Percentiles rank a stretch among this genome's conserved stretches.
Evolutionary conservation across 2,888 invertebrate genomes (phyloP).

Genomic region (Drosophila affinis): DNA sequence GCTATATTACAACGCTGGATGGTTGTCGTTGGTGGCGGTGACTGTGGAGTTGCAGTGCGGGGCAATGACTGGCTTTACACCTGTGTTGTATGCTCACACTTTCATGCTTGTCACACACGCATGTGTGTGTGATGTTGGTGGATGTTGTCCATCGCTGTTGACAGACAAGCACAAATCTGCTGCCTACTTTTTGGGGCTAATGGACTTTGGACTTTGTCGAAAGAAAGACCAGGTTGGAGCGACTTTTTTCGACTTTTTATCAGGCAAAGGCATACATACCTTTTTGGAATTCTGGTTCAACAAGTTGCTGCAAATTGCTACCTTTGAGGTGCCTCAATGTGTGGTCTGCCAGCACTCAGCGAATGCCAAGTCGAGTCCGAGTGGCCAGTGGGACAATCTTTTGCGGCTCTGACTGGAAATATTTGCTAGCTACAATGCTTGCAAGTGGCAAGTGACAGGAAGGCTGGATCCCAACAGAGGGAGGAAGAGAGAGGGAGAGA

Average conservation of each 20-base stretch:
- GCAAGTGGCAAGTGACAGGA: constrained; percentile 21
- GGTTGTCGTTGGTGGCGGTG: constrained; percentile 5
- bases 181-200: constrained; percentile 5
- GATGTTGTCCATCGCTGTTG: constrained; percentile 24
- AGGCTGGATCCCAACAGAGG: constrained; percentile 16
- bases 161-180: constrained; percentile 23
- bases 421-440: neutral
- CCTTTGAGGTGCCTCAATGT: neutral
- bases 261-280: too few species aligned
- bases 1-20: too few species aligned
- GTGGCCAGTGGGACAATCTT: neutral
- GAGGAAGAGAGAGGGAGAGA: neutral
- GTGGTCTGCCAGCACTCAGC: neutral
- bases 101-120: constrained; percentile 24
- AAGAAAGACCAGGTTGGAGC: too few species aligned
- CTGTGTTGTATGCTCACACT: constrained; percentile 29
- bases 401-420: neutral
- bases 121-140: constrained; percentile 4
- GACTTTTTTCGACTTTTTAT: neutral
- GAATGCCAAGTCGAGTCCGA: neutral
- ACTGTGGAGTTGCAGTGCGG: neutral
- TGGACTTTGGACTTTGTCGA: too few species aligned
- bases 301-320: constrained; percentile 1
- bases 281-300: too few species aligned
- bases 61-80: constrained; percentile 36